A percentile compares a stretch with the other conserved stretches of the same genome.
These are phyloP conservation scores for Diadophis punctatus DNA, from an alignment of 2,113 vertebrate genomes.

Conservation along the genomic window DNA sequence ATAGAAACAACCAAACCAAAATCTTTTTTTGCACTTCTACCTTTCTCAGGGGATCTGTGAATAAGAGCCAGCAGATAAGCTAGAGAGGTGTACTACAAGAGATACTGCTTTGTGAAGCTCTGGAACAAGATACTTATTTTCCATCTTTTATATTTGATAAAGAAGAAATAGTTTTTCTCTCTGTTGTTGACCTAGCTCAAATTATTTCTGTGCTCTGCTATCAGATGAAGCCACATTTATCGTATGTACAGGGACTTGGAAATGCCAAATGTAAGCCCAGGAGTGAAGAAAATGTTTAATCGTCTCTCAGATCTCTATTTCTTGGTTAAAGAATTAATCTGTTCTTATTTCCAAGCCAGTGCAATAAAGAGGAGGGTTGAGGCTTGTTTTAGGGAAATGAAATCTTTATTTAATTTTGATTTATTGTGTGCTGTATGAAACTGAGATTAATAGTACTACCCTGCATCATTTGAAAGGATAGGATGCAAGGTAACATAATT, in stretches of 20 bases:
- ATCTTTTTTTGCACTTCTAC: neutral
- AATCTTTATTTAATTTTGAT: neutral
- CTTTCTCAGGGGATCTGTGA: neutral
- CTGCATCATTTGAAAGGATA: neutral
- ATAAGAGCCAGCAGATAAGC: neutral
- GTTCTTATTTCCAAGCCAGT: neutral
- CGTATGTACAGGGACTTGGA: slow-evolving; percentile 8
- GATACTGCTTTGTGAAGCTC: neutral
- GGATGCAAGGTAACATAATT: neutral
- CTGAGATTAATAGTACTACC: neutral
- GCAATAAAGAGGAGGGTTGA: neutral
- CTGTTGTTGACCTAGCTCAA: neutral
- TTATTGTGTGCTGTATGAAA: neutral
- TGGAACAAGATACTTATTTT: neutral
- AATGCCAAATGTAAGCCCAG: neutral
- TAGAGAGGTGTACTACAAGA: neutral
- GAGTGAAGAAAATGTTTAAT: slow-evolving; percentile 15
- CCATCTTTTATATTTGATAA: neutral
- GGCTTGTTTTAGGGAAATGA: neutral
- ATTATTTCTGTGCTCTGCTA: neutral
- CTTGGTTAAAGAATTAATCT: slow-evolving; percentile 19
- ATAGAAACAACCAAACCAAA: neutral
- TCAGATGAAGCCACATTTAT: neutral
- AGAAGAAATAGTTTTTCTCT: neutral
- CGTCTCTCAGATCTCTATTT: neutral